Evolutionary conservation across 2,888 invertebrate genomes (phyloP).

Genomic region (Oasisia sp.): DNA sequence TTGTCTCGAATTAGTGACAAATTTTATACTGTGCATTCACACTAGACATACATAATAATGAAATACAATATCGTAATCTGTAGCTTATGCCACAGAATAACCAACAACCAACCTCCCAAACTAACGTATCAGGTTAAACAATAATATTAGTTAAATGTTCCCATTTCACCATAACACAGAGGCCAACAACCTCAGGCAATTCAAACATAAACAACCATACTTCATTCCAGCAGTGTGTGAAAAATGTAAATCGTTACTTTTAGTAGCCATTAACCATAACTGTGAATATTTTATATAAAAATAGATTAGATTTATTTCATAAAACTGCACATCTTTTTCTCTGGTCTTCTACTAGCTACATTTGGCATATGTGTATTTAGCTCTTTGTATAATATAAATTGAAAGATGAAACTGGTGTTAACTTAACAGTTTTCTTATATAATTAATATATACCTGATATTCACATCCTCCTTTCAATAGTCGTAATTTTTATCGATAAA

Average conservation of each 20-base stretch:
- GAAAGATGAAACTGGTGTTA: too few relatives aligned
- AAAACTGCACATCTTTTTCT: neutral
- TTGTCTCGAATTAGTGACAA: neutral
- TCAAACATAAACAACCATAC: neutral
- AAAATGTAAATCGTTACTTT: too few relatives aligned
- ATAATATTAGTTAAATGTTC: neutral
- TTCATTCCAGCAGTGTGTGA: too few relatives aligned
- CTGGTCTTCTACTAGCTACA: neutral
- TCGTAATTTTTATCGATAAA: too few relatives aligned
- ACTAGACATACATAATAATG: slow-evolving; percentile 2
- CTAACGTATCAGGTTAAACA: neutral
- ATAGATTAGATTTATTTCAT: neutral
- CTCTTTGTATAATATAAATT: neutral
- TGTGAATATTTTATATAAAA: neutral
- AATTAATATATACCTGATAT: neutral
- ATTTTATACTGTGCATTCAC: too few relatives aligned
- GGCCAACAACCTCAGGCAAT: neutral
- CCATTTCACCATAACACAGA: slow-evolving; percentile 12
- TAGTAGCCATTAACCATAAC: too few relatives aligned
- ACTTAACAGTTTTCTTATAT: too few relatives aligned
- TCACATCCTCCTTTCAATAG: neutral
- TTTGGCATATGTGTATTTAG: too few relatives aligned
- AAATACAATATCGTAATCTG: neutral
- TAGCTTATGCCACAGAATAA: neutral
- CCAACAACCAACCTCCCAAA: neutral